Base-by-base conservation (phyloP, 2,797 vertebrate genomes). In the Vultur gryphus region DNA sequence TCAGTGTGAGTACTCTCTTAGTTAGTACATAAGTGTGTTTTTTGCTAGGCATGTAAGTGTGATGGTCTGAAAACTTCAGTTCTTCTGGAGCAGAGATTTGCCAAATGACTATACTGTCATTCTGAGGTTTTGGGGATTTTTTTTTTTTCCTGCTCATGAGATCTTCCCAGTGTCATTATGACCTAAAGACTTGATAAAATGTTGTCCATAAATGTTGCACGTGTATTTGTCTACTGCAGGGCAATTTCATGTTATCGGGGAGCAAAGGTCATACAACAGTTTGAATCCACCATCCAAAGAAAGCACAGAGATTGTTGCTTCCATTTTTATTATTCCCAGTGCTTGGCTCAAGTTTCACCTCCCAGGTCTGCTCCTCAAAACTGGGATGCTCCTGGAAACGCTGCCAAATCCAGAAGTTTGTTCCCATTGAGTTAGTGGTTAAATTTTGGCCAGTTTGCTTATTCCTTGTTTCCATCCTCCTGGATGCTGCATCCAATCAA, bases 21-120 rank as follows among this genome's bases (percentile, higher is more conserved):
- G 0, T 46, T 41, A n/a, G 0, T 25, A 39, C 2, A 1, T 29
- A 33, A 17, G 28, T 10, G 23, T 84, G 31, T 33, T 66, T 78
- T 91, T 51, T 5, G 6, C 14, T 26, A 44, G 24, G 57, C 67
- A 26, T 33, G 3, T 28, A 52, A 44, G 41, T 55, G 6, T 26
- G 13, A 17, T 72, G 21, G 23, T 59, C 52, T 90, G 58, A 77
- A 75, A 90, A n/a, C 37, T 43, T 62, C 7, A 13, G 39, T 77
- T 70, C 21, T 72, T 59, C 48, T 51, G 35, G 26, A 85, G 51
- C 17, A 59, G 33, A 49, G 48, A 35, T 49, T 71, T 89, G 19
- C 13, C 18, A 29, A 9, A 7, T 71, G 29, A 33, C 29, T 58
- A 6, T 35, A 16, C 15, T 31, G 23, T 35, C 25, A 24, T 67